These are phyloP conservation scores for Drosophila punjabiensis DNA, from an alignment of 1,140 invertebrate genomes.

Conservation along the genomic window DNA sequence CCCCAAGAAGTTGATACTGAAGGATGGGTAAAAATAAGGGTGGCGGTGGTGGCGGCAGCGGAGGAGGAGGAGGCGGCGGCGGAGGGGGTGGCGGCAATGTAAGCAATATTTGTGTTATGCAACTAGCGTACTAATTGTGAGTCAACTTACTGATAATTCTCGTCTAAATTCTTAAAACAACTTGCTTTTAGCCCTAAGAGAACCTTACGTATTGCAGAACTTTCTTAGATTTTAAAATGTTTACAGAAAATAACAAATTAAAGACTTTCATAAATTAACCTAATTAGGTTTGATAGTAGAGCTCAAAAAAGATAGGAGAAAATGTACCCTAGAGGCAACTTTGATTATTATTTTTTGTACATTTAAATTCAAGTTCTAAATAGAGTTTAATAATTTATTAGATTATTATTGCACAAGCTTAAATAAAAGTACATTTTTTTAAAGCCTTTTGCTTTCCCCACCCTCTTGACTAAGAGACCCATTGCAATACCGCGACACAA, in stretches of 20 bases:
- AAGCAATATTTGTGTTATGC: conserved; percentile 85
- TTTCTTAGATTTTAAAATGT: neutral
- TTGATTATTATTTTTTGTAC: neutral
- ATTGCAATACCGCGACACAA: conserved; percentile 1
- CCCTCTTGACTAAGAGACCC: neutral
- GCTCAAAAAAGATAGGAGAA: neutral
- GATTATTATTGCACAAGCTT: neutral
- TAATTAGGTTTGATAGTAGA: neutral
- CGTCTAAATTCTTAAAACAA: neutral
- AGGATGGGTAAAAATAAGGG: conserved; percentile 82
- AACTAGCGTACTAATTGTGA: conserved; percentile 73
- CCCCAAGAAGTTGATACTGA: conserved; percentile 39
- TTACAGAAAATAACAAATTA: neutral
- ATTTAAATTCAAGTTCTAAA: neutral
- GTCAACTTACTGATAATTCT: conserved; percentile 39
- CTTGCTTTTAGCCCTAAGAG: neutral
- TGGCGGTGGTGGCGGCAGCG: conserved; percentile 57
- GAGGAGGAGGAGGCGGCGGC: conserved; percentile 35
- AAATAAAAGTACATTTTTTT: too few relatives aligned
- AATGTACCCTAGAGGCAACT: neutral
- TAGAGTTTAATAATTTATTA: neutral
- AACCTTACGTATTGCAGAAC: neutral
- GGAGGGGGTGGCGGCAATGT: conserved; percentile 77
- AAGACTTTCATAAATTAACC: too few relatives aligned
- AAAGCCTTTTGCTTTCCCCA: neutral